phyloP scores from a whole-genome alignment of 2,113 vertebrate genomes.

The Ochotona curzoniae region DNA sequence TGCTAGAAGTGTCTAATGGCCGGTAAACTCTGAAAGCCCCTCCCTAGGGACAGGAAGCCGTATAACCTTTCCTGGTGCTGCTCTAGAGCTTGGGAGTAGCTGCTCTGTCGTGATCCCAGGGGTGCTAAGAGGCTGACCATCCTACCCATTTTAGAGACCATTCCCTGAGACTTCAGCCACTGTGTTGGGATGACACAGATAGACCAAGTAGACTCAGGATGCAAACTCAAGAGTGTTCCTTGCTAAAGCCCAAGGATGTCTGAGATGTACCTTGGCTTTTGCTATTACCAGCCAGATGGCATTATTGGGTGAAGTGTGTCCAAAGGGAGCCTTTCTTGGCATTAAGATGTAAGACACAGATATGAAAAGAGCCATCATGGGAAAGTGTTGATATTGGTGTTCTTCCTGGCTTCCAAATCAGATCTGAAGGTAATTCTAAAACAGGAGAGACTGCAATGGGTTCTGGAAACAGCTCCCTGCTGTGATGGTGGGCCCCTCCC shows the following conservation, averaged over 20 bases:
- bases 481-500: neutral
- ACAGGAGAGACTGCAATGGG: neutral
- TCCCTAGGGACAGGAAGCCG: neutral
- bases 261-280: neutral
- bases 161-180: slow-evolving; percentile 16
- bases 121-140: neutral
- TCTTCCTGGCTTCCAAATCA: slow-evolving; percentile 7
- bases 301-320: neutral
- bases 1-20: neutral
- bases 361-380: neutral
- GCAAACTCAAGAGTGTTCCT: neutral
- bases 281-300: slow-evolving; percentile 19
- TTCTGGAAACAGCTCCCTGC: neutral
- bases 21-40: neutral
- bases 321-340: neutral
- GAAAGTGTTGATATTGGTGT: slow-evolving; percentile 36
- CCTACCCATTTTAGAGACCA: neutral
- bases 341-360: too few relatives aligned
- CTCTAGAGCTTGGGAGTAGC: neutral
- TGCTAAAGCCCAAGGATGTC: neutral
- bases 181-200: neutral
- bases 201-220: neutral
- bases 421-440: slow-evolving; percentile 47
- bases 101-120: neutral
- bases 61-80: neutral